Conservation (phyloP, 1,140 invertebrate species). For the Scaptomyza pallida region DNA sequence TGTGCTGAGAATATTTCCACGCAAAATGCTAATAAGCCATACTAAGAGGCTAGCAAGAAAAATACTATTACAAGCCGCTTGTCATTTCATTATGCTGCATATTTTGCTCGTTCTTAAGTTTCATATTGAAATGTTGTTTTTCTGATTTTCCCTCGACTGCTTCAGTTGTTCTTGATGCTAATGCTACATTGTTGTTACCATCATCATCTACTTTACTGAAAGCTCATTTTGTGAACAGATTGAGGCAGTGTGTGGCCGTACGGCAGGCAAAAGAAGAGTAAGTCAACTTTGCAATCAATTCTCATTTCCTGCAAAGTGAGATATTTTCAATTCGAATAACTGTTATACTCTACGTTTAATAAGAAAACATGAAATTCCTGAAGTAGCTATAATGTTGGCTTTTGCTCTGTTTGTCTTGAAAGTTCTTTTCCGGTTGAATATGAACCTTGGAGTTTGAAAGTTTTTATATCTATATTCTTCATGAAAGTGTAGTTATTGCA, state of each 20-base stretch:
- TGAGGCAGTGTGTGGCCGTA: not conserved
- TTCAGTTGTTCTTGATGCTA: slow-evolving; percentile 53
- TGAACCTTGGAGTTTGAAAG: no score
- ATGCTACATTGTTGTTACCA: slow-evolving; percentile 45
- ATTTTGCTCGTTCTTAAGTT: slow-evolving; percentile 23
- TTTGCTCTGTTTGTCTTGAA: not conserved
- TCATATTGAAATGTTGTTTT: slow-evolving; percentile 61
- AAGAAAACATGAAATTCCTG: no score
- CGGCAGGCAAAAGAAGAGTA: slow-evolving; percentile 32
- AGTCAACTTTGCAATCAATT: slow-evolving; percentile 46
- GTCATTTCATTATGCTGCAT: slow-evolving; percentile 26
- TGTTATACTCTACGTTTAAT: not conserved
- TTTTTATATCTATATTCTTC: no score
- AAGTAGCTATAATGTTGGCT: no score
- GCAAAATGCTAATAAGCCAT: slow-evolving; percentile 63
- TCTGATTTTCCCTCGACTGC: slow-evolving; percentile 39
- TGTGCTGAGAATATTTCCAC: slow-evolving; percentile 4
- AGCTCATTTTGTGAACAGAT: slow-evolving; percentile 48
- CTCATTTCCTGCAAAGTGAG: slow-evolving; percentile 3
- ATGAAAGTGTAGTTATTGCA: no score
- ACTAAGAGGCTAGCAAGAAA: slow-evolving; percentile 11
- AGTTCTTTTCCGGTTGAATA: not conserved
- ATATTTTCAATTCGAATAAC: not conserved
- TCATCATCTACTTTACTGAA: slow-evolving; percentile 23
- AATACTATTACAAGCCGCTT: slow-evolving; percentile 30